Evolutionary conservation across 2,888 invertebrate species (phyloP), one percentile per base, ranked within the genome.

Genomic region (Liposcelis brunnea): DNA sequence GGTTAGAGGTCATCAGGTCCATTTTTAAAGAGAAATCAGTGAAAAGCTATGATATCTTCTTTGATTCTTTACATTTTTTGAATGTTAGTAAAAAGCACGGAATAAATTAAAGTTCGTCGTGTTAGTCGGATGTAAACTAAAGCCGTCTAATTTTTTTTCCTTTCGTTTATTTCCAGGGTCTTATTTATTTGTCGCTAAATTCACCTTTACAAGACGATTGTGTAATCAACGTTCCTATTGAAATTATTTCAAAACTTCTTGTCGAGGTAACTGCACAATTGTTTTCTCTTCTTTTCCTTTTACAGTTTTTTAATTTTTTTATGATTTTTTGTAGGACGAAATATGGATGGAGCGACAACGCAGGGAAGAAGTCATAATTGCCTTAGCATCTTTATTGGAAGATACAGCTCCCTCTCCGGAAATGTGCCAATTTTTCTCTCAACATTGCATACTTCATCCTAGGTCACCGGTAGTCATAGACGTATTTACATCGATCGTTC

Each of bases 131-230:
- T n/a, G n/a, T n/a, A n/a, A n/a, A n/a, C n/a, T n/a, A n/a, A n/a
- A n/a, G n/a, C n/a, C n/a, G n/a, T n/a, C n/a, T 8, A 12, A 42
- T 33, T 44, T 26, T 37, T 45, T 14, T 40, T 47, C 44, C 47
- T 47, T 50, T 44, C 48, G 50, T 52, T 53, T 50, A 48, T 43
- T 67, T 66, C 35, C 66, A 80, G 80, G 74, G 71, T 51, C 72
- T 84, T 74, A 78, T 83, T 43, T 81, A 82, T 55, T 75, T 80
- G 53, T 77, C 78, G 1, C 70, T 79, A 59, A 73, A 73, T 49
- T 80, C 80, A 2, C 81, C 82, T 1, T 67, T 84, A 38, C 81
- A 84, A 62, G 83, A 84, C 57, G 79, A 80, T 51, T 71, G 74
- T 54, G 77, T 83, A 33, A 75, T 77, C 49, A 72, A 77, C 43